Base-by-base conservation (phyloP, 1,140 invertebrate genomes). In the Brachystomella parvula region DNA sequence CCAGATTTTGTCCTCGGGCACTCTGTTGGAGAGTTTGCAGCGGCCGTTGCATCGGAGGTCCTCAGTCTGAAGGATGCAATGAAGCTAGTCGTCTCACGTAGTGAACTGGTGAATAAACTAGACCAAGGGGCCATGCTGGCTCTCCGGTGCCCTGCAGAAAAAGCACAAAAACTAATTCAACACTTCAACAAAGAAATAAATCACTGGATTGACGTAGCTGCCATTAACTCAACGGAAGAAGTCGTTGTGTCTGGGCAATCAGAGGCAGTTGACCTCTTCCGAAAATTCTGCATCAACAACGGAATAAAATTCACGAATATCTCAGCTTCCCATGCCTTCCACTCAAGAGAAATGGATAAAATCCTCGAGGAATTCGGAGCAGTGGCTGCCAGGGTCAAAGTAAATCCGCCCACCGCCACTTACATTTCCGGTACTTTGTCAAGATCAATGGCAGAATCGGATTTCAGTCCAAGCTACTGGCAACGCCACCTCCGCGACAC, bases 21-120 rank as follows among this genome's bases (percentile, higher is more conserved):
- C 47, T 64, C 61, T 47, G 28, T 67, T 0, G 69, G 69, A n/a
- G 69, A 70, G 62, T 70, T 70, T 33, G 65, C 65, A 9, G 69
- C 69, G 0, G 65, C 65, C 0, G 69, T 70, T 3, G 53, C 56
- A 9, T 53, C 65, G 19, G 65, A 58, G 6, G 32, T 70, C 24
- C 19, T 70, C 3, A 49, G 12, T 17, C 59, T 70, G 15, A 59
- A 66, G n/a, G 65, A 66, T 2, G 69, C 62, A 9, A 35, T 67
- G 17, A 33, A 47, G 6, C 47, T 70, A 0, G 65, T 70, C 1
- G 26, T 64, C 21, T 44, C 21, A 29, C 39, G 69, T 47, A 67
- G 65, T 24, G n/a, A 44, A 47, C 24, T 70, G 1, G 58, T 70
- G 57, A 59, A 67, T 47, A 33, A 44, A 29, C 21, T 61, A 32